Evolutionary conservation across 2,888 invertebrate species (phyloP), one percentile per base, ranked within the genome.

Genomic region (Epicampocera succincta): DNA sequence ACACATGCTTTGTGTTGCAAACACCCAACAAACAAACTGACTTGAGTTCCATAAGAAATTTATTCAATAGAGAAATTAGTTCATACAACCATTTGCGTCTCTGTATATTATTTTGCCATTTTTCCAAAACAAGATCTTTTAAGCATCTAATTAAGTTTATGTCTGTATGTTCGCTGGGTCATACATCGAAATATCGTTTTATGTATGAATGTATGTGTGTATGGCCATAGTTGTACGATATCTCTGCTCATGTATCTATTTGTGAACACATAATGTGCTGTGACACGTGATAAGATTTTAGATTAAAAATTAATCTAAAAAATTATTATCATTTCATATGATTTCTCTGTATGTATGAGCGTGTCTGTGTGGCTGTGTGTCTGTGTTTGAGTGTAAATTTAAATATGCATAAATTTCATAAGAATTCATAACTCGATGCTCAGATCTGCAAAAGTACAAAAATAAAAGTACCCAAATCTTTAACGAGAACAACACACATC

Each of bases 271-370:
- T 58, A 71, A 75, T 65, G 21, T 80, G 75, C 56, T 75, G 66
- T 65, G 69, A 80, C 65, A 80, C 75, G 75, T 80, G 75, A 69
- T 75, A 71, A 75, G 80, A 80, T 71, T 80, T 69, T 65, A 71
- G 80, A 75, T 75, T 75, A 75, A 65, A 71, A 69, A 60, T 75
- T 60, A 71, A 66, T 71, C 65, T 66, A 42, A 71, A 63, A 58
- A 69, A 46, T 56, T 33, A 38, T 56, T 38, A 56, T 38, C 13
- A 40, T 19, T 40, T 33, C 15, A 17, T 38, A 38, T 17, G 15
- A 17, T 5, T 5, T 58, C 21, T 58, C 8, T 33, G 54, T 33
- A 33, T 29, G 44, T 44, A n/a, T 15, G 29, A 44, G 11, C 48
- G 21, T 12, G 19, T 76, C 33, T 12, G 50, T 46, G 17, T 54